phyloP scores from a whole-genome alignment of 2,797 vertebrate species.

The Periparus ater region DNA sequence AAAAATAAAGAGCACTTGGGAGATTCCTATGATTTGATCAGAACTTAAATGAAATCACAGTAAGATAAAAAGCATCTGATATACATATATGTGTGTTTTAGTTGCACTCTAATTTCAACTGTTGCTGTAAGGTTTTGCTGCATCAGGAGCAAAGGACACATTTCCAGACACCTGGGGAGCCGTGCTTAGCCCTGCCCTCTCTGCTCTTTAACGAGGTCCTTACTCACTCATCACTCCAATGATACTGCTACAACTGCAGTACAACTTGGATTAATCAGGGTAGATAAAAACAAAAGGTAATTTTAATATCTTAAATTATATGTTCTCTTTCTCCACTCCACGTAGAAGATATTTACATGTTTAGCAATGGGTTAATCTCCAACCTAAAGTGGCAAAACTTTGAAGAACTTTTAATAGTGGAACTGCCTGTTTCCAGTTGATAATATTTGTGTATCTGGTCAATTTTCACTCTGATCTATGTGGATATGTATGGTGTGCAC shows the following conservation, averaged over 20 bases:
- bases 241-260: not conserved
- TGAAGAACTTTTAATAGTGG: not conserved
- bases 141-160: constrained; percentile 9
- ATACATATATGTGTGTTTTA: not conserved
- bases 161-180: constrained; percentile 29
- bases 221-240: not conserved
- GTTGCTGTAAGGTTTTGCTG: not conserved
- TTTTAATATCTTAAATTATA: constrained; percentile 27
- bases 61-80: not conserved
- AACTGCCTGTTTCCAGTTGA: not conserved
- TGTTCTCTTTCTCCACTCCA: constrained; percentile 37
- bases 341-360: not conserved
- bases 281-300: not conserved
- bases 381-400: not conserved
- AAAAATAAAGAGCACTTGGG: not conserved
- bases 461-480: not conserved
- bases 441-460: not conserved
- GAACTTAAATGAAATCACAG: not conserved
- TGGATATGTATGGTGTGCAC: not conserved
- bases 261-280: not conserved
- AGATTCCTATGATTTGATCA: not conserved
- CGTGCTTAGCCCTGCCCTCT: not conserved
- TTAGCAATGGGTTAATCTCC: not conserved
- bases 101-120: not conserved
- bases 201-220: not conserved